Percentiles rank a stretch among this genome's conserved stretches.
phyloP scores from a whole-genome alignment of 2,113 vertebrate genomes.

The Rhynchomys soricoides region DNA sequence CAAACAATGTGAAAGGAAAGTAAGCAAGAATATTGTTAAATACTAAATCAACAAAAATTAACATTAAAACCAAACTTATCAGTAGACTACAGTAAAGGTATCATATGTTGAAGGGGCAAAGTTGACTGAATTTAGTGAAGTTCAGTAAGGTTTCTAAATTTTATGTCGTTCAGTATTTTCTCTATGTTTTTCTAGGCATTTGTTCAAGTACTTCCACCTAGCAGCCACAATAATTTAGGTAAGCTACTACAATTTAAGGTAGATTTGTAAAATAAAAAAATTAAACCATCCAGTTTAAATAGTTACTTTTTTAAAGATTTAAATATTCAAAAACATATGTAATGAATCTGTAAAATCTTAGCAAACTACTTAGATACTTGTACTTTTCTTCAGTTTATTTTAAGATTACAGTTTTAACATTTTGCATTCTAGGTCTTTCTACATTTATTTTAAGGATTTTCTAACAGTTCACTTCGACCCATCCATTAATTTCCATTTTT shows the following conservation, averaged over 20 bases:
- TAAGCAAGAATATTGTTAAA: background rate
- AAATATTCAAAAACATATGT: background rate
- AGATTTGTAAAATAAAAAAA: background rate
- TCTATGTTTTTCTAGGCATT: background rate
- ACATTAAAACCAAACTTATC: no score
- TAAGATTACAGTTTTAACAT: background rate
- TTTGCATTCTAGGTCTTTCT: background rate
- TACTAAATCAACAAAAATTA: background rate
- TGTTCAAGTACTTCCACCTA: background rate
- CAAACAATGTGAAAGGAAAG: background rate
- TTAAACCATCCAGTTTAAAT: background rate
- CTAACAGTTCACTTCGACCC: background rate
- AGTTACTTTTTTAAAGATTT: background rate
- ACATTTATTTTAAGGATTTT: background rate
- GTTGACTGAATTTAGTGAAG: background rate
- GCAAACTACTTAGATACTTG: background rate
- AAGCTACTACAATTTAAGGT: background rate
- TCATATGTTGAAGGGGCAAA: background rate
- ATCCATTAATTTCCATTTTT: constrained; percentile 24
- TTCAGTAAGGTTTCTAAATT: background rate
- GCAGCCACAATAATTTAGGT: background rate
- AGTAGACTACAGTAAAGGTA: background rate
- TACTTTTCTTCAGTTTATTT: background rate
- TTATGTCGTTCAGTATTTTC: background rate
- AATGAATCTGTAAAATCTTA: background rate